Base-by-base conservation (phyloP, 1,140 invertebrate species). In the Brachionus koreanus region DNA sequence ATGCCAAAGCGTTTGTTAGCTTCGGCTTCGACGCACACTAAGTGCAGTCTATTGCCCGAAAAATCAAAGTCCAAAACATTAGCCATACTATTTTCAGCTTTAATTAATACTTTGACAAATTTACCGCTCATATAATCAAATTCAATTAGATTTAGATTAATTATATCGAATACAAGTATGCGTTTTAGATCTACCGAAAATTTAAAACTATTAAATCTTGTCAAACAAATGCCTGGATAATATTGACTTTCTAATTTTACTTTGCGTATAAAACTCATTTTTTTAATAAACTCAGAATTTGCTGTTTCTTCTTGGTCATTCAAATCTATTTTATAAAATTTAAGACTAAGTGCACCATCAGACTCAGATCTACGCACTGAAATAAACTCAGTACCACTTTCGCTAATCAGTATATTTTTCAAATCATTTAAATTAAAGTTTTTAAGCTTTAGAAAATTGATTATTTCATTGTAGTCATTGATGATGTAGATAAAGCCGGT, bases 201-300 rank as follows among this genome's bases (percentile, higher is more conserved):
- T 5, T 46, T 43, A 9, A 74, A 5, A 25, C 39, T 25, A 29
- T 46, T 74, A 25, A 46, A 46, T 5, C 19, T 29, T 4, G 23
- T 46, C 33, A 74, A 46, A 74, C 69, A 74, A 19, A 74, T 19
- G 25, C 69, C 69, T n/a, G 69, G 69, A 19, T 13, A 74, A 19
- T 74, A 74, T 29, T 74, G 37, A 25, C 43, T 74, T 46, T 74
- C 69, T 4, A 74, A 29, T 49, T 74, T 74, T 23, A 74, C 19
- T 74, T 74, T 74, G 13, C 69, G 39, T 19, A 69, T 9, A 69
- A 69, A 69, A 33, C 65, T 69, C 65, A 69, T 69, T 43, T 69
- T 69, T 69, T 69, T 69, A 69, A 69, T 39, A 16, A 39, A 39
- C 33, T 69, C n/a, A 5, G 29, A 46, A 7, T 74, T 46, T 12